phyloP scores from a whole-genome alignment of 2,113 vertebrate species.

The Heterotilapia buettikoferi region DNA sequence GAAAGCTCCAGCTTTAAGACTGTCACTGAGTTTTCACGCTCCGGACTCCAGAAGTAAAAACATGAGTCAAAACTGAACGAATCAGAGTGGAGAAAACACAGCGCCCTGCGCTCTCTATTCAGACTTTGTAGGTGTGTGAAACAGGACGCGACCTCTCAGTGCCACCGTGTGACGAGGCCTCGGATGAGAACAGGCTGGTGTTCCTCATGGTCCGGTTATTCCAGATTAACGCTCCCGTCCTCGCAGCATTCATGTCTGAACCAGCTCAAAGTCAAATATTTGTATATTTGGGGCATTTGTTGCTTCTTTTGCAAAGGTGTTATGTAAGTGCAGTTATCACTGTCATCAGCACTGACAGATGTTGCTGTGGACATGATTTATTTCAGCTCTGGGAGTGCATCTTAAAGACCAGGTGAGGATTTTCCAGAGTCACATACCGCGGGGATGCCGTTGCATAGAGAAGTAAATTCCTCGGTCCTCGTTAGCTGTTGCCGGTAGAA shows the following conservation, averaged over 20 bases:
- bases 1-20: background rate
- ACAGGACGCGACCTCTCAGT: background rate
- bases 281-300: background rate
- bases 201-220: background rate
- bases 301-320: fast-evolving
- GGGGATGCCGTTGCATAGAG: conserved; percentile 21
- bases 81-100: background rate
- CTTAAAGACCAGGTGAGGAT: conserved; percentile 17
- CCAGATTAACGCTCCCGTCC: fast-evolving
- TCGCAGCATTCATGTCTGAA: background rate
- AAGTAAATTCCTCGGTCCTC: conserved; percentile 27
- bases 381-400: background rate
- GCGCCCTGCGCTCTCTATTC: background rate
- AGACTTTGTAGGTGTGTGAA: background rate
- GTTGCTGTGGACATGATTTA: background rate
- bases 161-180: background rate
- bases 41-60: background rate
- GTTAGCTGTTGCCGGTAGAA: conserved; percentile 44
- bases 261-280: background rate
- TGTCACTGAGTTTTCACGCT: background rate
- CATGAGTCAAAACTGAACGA: background rate
- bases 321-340: background rate
- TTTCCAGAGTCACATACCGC: background rate
- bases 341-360: background rate
- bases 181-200: background rate